phyloP scores from a whole-genome alignment of 2,797 vertebrate species.

The Rallus crepitans region DNA sequence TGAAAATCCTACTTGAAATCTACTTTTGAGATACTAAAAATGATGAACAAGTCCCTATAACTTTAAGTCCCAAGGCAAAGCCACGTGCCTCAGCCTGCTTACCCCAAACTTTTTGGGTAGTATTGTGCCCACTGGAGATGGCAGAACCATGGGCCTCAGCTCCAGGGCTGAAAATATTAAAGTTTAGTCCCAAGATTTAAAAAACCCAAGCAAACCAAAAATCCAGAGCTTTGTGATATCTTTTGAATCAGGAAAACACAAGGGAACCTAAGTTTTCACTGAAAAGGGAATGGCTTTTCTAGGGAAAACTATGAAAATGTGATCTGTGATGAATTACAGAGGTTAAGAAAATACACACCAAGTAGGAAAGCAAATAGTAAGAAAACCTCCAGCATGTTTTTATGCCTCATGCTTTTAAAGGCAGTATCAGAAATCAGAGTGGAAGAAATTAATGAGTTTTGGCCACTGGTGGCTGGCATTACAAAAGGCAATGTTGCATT shows the following conservation, averaged over 20 bases:
- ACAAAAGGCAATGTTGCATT: background rate
- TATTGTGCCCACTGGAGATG: background rate
- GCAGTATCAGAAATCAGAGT: background rate
- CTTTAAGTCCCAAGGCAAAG: background rate
- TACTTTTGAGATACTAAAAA: background rate
- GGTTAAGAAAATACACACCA: conserved; percentile 29
- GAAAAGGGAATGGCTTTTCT: background rate
- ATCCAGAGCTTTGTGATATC: background rate
- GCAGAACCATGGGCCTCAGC: background rate
- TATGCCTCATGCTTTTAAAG: background rate
- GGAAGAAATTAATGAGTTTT: background rate
- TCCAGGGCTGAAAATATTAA: background rate
- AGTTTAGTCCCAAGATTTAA: background rate
- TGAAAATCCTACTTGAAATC: background rate
- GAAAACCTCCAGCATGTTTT: background rate
- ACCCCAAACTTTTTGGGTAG: background rate
- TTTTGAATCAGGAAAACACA: background rate
- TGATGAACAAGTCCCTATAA: background rate
- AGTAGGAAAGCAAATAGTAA: background rate
- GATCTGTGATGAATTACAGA: conserved; percentile 16
- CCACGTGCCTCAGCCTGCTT: background rate
- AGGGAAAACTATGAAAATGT: background rate
- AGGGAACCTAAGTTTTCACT: background rate
- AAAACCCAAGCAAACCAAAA: background rate
- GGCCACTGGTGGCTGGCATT: background rate